Evolutionary conservation across 2,113 vertebrate species (phyloP).

Genomic region (Canis aureus): DNA sequence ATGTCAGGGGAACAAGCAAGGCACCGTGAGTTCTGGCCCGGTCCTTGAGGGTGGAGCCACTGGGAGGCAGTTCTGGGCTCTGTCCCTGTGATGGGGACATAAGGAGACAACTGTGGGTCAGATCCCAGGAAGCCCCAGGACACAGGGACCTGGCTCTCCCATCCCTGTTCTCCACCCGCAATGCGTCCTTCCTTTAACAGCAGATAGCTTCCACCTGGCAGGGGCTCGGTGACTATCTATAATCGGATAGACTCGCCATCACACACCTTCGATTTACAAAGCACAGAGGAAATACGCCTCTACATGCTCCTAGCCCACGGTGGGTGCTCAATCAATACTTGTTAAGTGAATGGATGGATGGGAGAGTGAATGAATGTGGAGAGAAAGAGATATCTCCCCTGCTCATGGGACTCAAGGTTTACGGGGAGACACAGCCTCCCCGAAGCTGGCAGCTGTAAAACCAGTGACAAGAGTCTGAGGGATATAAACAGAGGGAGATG

Average conservation of each 20-base stretch:
- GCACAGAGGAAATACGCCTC: fast-evolving
- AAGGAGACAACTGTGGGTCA: no score
- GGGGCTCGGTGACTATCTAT: fast-evolving
- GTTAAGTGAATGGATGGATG: no score
- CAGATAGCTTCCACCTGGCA: not conserved
- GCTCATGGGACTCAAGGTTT: fast-evolving
- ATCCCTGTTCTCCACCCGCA: not conserved
- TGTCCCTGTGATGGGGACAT: no score
- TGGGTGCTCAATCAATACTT: not conserved
- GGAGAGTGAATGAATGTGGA: not conserved
- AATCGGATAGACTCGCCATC: no score
- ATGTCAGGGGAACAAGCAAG: not conserved
- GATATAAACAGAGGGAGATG: not conserved
- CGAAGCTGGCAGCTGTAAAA: fast-evolving
- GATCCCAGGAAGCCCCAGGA: not conserved
- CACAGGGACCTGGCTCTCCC: fast-evolving
- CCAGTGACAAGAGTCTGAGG: not conserved
- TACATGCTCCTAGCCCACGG: not conserved
- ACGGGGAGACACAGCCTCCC: not conserved
- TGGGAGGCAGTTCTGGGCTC: not conserved
- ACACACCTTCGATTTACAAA: not conserved
- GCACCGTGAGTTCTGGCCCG: no score
- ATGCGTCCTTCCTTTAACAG: no score
- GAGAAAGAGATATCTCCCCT: no score
- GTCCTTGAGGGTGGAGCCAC: not conserved